Conservation (phyloP, 2,797 vertebrate species). For the Syndactyla subalaris region DNA sequence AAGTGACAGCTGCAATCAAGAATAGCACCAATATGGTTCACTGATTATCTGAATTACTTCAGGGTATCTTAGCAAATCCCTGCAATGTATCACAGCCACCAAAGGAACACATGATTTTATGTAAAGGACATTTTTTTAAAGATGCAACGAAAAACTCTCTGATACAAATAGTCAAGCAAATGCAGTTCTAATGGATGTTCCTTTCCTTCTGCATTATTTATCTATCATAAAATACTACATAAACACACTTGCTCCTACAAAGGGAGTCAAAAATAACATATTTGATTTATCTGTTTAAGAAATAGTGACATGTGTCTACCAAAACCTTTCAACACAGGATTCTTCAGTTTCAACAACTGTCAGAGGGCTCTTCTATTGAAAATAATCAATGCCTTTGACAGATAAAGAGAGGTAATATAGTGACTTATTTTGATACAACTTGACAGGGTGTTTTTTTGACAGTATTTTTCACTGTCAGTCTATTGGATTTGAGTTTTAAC, state of each 20-base stretch:
- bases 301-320: constrained; percentile 63
- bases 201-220: constrained; percentile 45
- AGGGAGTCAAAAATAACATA: constrained; percentile 20
- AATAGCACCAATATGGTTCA: neutral
- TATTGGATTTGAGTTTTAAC: constrained; percentile 65
- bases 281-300: constrained; percentile 68
- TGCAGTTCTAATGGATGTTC: neutral
- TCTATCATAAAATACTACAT: constrained; percentile 10
- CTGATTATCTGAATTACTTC: constrained; percentile 49
- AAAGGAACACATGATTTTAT: neutral
- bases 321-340: constrained; percentile 34
- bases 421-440: constrained; percentile 64
- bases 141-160: neutral
- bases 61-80: constrained; percentile 16
- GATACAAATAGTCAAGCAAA: neutral
- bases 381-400: constrained; percentile 78
- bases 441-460: constrained; percentile 67
- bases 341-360: constrained; percentile 68
- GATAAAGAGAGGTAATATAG: constrained; percentile 55
- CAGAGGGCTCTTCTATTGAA: constrained; percentile 70
- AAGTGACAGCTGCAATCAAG: neutral
- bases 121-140: neutral
- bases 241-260: neutral
- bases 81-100: neutral
- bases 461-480: constrained; percentile 59